Conservation (phyloP, 2,797 vertebrate genomes). For the Mormyrus hasselquistii region DNA sequence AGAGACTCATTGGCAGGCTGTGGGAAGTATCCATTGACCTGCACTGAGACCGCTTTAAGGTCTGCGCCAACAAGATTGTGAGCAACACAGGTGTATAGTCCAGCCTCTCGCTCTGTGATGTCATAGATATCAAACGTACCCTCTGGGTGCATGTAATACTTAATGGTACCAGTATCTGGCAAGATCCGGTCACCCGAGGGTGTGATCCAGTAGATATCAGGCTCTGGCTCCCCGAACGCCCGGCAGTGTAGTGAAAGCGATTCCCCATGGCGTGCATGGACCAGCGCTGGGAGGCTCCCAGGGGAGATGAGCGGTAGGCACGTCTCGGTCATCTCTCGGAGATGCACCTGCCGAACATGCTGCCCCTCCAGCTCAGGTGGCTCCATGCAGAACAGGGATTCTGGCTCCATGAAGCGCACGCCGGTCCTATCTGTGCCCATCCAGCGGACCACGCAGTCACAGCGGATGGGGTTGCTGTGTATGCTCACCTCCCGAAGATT, state of each 20-base stretch:
- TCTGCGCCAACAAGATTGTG: slow-evolving; percentile 94
- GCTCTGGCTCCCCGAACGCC: slow-evolving; percentile 91
- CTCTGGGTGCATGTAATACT: slow-evolving; percentile 89
- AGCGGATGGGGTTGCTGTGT: slow-evolving; percentile 94
- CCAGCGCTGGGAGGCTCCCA: slow-evolving; percentile 80
- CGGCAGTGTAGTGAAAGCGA: slow-evolving; percentile 87
- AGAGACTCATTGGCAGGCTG: slow-evolving; percentile 70
- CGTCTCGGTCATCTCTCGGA: slow-evolving; percentile 97
- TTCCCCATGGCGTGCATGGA: slow-evolving; percentile 72
- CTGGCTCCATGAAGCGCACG: slow-evolving; percentile 94
- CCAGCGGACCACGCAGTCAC: slow-evolving; percentile 95
- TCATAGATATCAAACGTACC: slow-evolving; percentile 88
- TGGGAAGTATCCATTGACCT: slow-evolving; percentile 83
- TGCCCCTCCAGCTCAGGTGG: slow-evolving; percentile 94
- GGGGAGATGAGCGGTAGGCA: slow-evolving; percentile 94
- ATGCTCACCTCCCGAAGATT: slow-evolving; percentile 93
- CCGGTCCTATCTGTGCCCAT: slow-evolving; percentile 96
- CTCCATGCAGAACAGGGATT: slow-evolving; percentile 89
- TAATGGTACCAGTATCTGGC: slow-evolving; percentile 76
- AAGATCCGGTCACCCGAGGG: slow-evolving; percentile 82
- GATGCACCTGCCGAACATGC: slow-evolving; percentile 90
- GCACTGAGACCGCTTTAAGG: slow-evolving; percentile 84
- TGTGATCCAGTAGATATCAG: slow-evolving; percentile 96
- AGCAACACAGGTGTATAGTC: slow-evolving; percentile 92
- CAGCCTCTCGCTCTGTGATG: slow-evolving; percentile 78